A percentile compares a stretch with the other conserved stretches of the same genome.
phyloP scores from a whole-genome alignment of 2,888 invertebrate genomes.

The Synanthedon vespiformis region DNA sequence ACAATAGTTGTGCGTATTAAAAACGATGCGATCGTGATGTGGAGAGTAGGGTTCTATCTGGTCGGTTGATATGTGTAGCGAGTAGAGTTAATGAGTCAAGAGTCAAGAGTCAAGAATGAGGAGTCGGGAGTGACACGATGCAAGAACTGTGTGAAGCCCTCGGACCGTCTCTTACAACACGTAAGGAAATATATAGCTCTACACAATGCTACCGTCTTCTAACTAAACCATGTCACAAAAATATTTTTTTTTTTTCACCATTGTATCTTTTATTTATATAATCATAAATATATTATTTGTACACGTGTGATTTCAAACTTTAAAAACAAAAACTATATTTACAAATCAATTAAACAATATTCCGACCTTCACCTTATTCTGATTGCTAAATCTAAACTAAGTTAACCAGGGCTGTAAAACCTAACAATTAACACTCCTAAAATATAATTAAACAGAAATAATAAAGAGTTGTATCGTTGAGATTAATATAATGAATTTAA shows the following conservation, averaged over 20 bases:
- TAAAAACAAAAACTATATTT: conserved; percentile 51
- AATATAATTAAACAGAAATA: conserved; percentile 4
- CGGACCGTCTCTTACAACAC: conserved; percentile 31
- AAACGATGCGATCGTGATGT: conserved; percentile 9
- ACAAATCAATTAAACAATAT: conserved; percentile 47
- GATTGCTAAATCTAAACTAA: conserved; percentile 33
- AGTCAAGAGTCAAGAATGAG: conserved; percentile 12
- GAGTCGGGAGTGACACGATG: conserved; percentile 43
- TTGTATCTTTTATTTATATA: conserved; percentile 39
- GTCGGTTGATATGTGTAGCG: conserved; percentile 46
- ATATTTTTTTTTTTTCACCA: conserved; percentile 50
- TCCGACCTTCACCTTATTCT: conserved; percentile 48
- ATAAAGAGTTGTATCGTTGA: conserved; percentile 4
- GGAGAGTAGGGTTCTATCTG: conserved; percentile 19
- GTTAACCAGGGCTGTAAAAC: conserved; percentile 52
- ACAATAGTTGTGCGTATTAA: conserved; percentile 41
- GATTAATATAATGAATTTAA: neutral
- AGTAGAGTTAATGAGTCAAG: too few relatives aligned
- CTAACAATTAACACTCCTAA: conserved; percentile 25
- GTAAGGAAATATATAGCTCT: conserved; percentile 42
- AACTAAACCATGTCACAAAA: conserved; percentile 64
- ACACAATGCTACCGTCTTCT: conserved; percentile 32
- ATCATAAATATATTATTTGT: conserved; percentile 63
- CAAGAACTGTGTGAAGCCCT: conserved; percentile 56
- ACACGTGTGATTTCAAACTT: conserved; percentile 42